Evolutionary conservation across 2,113 vertebrate genomes (phyloP), one percentile per base, ranked within the genome.

Genomic region (Zeus faber): DNA sequence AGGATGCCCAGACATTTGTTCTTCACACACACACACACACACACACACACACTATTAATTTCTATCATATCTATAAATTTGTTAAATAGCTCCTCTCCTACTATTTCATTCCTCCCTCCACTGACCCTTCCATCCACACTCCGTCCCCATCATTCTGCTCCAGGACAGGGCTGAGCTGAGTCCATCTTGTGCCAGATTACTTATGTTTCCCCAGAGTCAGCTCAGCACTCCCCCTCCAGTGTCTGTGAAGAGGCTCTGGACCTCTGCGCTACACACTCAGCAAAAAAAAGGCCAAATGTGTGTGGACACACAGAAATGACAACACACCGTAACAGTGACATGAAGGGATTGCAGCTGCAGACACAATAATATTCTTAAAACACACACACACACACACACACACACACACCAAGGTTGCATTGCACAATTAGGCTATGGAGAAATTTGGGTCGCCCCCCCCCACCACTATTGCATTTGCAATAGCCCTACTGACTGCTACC

Each of bases 171-270:
- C 57, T 50, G 53, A 67, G 53, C 55, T 22, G 60, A 48, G 51
- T 54, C 62, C 58, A 49, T 49, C 46, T 33, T 54, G 65, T 58
- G 46, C 49, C 54, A 75, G 71, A 72, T 68, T 73, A 65, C 72
- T 63, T 41, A 27, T 24, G 58, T 58, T 64, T 70, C 78, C 66
- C 70, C 26, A 43, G 73, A 57, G 71, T 59, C 49, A 79, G 59
- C 79, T 83, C 80, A 85, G 77, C 74, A 81, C 64, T 66, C 74
- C 62, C 23, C 40, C 72, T 64, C 71, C 62, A 49, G 64, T 35
- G 27, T 49, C 33, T 61, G 68, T 60, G 61, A 76, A 70, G 55
- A 27, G 33, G 31, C 52, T 20, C 48, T 45, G 65, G 57, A 26
- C 54, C 11, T 39, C 41, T n/a, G 11, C 8, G 52, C 35, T 31